Evolutionary conservation across 2,113 vertebrate species (phyloP).

Genomic region (Catharus bicknelli): DNA sequence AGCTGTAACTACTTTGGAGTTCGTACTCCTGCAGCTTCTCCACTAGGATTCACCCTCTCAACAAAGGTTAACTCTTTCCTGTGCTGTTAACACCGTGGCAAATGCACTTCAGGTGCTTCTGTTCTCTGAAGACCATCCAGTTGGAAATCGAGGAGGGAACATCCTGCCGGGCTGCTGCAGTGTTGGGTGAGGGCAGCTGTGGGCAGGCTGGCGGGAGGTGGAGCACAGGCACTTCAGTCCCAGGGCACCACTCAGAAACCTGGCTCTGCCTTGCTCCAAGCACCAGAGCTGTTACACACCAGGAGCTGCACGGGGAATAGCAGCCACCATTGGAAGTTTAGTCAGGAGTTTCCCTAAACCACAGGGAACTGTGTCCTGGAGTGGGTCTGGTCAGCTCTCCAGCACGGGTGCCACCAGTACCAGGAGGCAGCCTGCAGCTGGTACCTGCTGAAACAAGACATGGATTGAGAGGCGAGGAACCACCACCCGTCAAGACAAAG

Average conservation of each 20-base stretch:
- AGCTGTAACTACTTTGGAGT: not conserved
- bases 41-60: not conserved
- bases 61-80: not conserved
- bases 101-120: not conserved
- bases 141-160: accelerated
- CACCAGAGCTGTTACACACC: not conserved
- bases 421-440: not conserved
- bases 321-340: accelerated
- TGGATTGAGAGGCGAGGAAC: not conserved
- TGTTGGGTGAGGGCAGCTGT: not conserved
- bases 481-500: accelerated
- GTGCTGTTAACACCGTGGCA: not conserved
- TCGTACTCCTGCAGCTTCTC: not conserved
- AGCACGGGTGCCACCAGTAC: accelerated
- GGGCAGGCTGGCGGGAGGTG: accelerated
- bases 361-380: not conserved
- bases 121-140: not conserved
- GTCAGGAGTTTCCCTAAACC: not conserved
- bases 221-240: not conserved
- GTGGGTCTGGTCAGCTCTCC: accelerated
- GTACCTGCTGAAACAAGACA: accelerated
- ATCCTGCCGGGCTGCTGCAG: not conserved
- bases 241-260: accelerated
- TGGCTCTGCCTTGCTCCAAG: accelerated
- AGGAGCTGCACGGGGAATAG: accelerated